These are phyloP conservation scores for Ameiurus melas DNA, from an alignment of 2,113 vertebrate species.

Conservation along the genomic window DNA sequence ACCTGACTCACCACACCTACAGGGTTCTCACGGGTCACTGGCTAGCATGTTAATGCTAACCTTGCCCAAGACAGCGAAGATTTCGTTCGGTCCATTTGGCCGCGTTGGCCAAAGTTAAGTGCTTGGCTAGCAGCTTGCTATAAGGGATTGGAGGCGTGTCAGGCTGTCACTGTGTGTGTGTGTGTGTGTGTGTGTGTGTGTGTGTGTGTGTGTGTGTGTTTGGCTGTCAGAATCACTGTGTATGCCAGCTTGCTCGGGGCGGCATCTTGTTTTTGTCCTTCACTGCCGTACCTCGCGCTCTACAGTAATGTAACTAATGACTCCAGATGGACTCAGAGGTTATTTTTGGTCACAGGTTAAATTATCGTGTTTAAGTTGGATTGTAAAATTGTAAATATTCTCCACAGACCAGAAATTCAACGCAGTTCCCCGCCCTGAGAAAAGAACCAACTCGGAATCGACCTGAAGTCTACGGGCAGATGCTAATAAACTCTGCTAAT, in stretches of 20 bases:
- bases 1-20: slow-evolving; percentile 77
- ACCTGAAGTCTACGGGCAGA: not conserved
- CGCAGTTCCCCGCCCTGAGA: too few species aligned
- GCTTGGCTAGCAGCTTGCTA: slow-evolving; percentile 28
- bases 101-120: slow-evolving; percentile 57
- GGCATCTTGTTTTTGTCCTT: slow-evolving; percentile 59
- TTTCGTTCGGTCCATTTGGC: slow-evolving; percentile 64
- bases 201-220: slow-evolving; percentile 30
- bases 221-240: slow-evolving; percentile 51
- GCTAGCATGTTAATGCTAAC: slow-evolving; percentile 63
- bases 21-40: slow-evolving; percentile 73
- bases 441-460: not conserved
- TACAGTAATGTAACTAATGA: slow-evolving; percentile 41
- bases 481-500: not conserved
- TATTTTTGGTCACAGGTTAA: not conserved
- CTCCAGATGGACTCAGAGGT: slow-evolving; percentile 3
- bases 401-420: too few species aligned
- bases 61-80: slow-evolving; percentile 66
- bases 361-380: not conserved
- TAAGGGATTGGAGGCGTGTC: slow-evolving; percentile 17
- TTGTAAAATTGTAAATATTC: not conserved
- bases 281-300: slow-evolving; percentile 47
- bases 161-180: slow-evolving; percentile 11
- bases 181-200: slow-evolving; percentile 28
- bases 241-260: slow-evolving; percentile 41